These are phyloP conservation scores for Nymphalis io DNA, from an alignment of 1,140 invertebrate genomes.

Conservation along the genomic window DNA sequence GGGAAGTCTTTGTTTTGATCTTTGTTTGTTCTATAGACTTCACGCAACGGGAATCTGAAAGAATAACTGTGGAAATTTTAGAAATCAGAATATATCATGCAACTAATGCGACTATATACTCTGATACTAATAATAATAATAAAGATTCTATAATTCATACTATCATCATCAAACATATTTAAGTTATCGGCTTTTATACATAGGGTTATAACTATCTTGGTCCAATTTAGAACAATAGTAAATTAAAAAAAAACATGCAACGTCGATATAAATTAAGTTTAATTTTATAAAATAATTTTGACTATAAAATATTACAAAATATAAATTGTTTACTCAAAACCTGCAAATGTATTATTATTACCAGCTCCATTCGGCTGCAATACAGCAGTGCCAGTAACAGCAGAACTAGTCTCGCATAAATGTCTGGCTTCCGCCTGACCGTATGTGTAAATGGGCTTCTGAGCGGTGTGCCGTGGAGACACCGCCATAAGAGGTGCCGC, in stretches of 20 bases:
- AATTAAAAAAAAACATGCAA: no score
- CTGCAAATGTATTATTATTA: conserved; percentile 31
- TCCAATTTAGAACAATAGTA: no score
- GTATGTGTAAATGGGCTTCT: conserved; percentile 86
- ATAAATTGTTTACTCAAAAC: no score
- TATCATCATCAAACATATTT: no score
- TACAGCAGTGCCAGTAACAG: conserved; percentile 67
- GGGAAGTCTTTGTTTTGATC: conserved; percentile 46
- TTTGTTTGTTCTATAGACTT: conserved; percentile 47
- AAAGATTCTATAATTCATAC: no score
- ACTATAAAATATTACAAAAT: no score
- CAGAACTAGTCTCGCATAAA: conserved; percentile 66
- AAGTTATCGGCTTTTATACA: no score
- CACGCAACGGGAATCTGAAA: conserved; percentile 56
- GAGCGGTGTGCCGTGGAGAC: conserved; percentile 82
- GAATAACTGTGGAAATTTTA: conserved; percentile 47
- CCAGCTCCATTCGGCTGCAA: conserved; percentile 65
- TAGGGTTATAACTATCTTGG: no score
- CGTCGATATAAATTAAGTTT: no score
- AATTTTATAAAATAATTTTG: no score
- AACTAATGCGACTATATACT: no score
- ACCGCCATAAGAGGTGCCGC: conserved; percentile 84
- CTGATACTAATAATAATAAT: no score
- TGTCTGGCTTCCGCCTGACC: conserved; percentile 78
- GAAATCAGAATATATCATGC: not conserved